Evolutionary conservation across 2,888 invertebrate genomes (phyloP), one percentile per base, ranked within the genome.

Genomic region (Calameuta filiformis): DNA sequence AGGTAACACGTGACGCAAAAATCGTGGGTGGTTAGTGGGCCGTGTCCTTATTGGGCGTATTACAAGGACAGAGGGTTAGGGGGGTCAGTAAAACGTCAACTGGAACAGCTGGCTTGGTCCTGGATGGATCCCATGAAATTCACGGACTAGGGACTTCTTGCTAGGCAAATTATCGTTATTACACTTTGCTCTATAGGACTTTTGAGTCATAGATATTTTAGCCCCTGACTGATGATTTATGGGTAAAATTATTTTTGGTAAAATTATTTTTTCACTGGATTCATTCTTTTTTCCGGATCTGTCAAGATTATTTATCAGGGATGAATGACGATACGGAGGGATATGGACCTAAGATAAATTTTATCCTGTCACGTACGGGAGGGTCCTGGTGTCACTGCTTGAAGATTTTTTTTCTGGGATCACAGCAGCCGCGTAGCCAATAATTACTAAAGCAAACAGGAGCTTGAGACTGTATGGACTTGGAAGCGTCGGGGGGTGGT

Each of bases 21-120:
- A 86, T 87, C 85, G 87, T 89, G 88, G 89, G 89, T 89, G 90
- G 90, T 90, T 89, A 89, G 90, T 88, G 89, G 86, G 89, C 87
- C 89, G 88, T 89, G 87, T 84, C 87, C 56, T 56, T 56, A 56
- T 56, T 56, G 80, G 84, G 81, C 82, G 84, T 83, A 86, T 85
- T 85, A 85, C 82, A 80, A 83, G 81, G 85, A 77, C 79, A 77
- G 81, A 77, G 82, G 81, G 71, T 71, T 31, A 71, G 80, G 82
- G 84, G 88, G 87, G 87, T 86, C 81, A 83, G 82, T 79, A 82
- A 86, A 87, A 87, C 85, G 85, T 85, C 15, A 15, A 56, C 56
- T 23, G 56, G 56, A 56, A 56, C 56, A 56, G 56, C 56, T 56
- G 56, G 56, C 56, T 56, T 1, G 56, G 56, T 56, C 23, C 56